Conservation (phyloP, 1,140 invertebrate genomes). For the Holotrichia oblita region DNA sequence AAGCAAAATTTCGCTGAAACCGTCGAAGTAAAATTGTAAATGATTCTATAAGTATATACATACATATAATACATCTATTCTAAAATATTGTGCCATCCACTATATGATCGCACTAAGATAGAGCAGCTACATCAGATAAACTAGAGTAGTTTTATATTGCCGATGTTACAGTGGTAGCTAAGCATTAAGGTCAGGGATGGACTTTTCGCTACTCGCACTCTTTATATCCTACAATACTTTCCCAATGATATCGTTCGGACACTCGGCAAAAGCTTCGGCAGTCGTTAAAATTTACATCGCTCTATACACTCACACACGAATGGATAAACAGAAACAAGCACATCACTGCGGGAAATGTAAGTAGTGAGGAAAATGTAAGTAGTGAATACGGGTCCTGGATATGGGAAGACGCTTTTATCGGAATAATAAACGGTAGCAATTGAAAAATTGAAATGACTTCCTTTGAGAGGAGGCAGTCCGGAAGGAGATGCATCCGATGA, state of each 20-base stretch:
- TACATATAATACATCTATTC: too few relatives aligned
- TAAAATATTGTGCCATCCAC: too few relatives aligned
- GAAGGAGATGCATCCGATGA: neutral
- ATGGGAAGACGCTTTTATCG: conserved; percentile 10
- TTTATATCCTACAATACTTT: neutral
- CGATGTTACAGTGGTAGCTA: neutral
- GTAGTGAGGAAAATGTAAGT: neutral
- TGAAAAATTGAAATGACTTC: neutral
- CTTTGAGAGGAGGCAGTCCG: neutral
- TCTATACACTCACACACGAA: neutral
- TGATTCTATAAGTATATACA: too few relatives aligned
- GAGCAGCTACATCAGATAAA: conserved; percentile 7
- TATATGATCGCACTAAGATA: neutral
- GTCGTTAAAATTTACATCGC: conserved; percentile 8
- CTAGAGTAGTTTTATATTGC: conserved; percentile 13
- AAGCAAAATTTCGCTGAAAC: too few relatives aligned
- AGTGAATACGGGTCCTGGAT: neutral
- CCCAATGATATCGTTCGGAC: neutral
- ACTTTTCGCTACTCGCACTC: neutral
- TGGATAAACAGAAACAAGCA: neutral
- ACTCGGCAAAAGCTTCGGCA: neutral
- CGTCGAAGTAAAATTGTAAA: too few relatives aligned
- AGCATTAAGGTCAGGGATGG: conserved; percentile 1
- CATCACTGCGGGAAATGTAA: neutral
- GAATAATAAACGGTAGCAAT: conserved; percentile 1